phyloP scores from a whole-genome alignment of 2,113 vertebrate genomes.

The Elaphurus davidianus region DNA sequence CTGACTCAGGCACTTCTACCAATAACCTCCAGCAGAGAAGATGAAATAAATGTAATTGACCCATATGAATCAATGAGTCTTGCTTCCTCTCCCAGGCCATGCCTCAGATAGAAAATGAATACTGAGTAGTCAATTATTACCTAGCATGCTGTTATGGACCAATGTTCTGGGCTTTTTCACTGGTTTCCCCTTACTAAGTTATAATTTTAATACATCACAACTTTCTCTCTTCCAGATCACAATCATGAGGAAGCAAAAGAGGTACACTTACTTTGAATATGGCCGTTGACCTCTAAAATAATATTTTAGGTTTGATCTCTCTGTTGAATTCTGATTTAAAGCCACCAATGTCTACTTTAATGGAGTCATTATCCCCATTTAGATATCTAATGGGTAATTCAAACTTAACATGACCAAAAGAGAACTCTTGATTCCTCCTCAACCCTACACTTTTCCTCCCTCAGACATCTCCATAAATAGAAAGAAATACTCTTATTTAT shows the following conservation, averaged over 20 bases:
- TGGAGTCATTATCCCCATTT: neutral
- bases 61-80: neutral
- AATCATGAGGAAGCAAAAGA: neutral
- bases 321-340: neutral
- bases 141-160: neutral
- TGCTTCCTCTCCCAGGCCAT: rapidly evolving
- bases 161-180: neutral
- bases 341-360: neutral
- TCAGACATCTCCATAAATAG: neutral
- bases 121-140: neutral
- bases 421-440: neutral
- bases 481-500: neutral
- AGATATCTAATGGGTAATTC: neutral
- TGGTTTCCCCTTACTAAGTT: neutral
- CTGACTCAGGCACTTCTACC: neutral
- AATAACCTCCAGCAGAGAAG: neutral
- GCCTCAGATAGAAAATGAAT: neutral
- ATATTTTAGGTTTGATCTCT: neutral
- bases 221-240: neutral
- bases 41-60: neutral
- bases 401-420: neutral
- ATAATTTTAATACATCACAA: neutral
- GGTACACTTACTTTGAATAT: neutral
- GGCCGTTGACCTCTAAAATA: neutral
- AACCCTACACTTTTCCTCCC: neutral